phyloP scores from a whole-genome alignment of 1,140 invertebrate species.

The Drosophila mauritiana region DNA sequence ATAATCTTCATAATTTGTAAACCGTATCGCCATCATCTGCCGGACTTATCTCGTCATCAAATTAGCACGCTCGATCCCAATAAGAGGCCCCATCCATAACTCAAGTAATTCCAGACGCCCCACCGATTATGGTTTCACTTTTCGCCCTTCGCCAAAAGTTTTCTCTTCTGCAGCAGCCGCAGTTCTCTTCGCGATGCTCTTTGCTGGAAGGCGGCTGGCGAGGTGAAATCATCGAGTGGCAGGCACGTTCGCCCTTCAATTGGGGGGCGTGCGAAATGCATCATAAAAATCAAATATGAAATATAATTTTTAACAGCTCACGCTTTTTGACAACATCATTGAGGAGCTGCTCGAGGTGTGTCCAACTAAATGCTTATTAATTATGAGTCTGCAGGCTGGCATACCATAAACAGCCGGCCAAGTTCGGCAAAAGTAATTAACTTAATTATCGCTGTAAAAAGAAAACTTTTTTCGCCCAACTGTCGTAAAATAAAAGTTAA shows the following conservation, averaged over 20 bases:
- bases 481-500: constrained; percentile 41
- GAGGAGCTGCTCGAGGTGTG: constrained; percentile 41
- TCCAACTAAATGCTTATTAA: constrained; percentile 53
- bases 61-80: constrained; percentile 13
- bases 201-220: constrained; percentile 18
- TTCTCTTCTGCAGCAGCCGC: constrained; percentile 9
- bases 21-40: constrained; percentile 4
- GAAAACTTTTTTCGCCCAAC: constrained; percentile 53
- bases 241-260: constrained; percentile 56
- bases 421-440: constrained; percentile 56
- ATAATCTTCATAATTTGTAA: not conserved
- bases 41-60: constrained; percentile 25
- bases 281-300: constrained; percentile 62
- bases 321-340: constrained; percentile 60
- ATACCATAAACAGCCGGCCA: constrained; percentile 33
- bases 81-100: not conserved
- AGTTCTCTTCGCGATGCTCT: not conserved
- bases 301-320: constrained; percentile 45
- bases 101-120: constrained; percentile 21
- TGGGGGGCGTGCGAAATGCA: constrained; percentile 56
- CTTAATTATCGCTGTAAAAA: constrained; percentile 58
- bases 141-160: constrained; percentile 10
- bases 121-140: constrained; percentile 44
- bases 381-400: constrained; percentile 37
- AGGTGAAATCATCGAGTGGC: constrained; percentile 53